phyloP scores from a whole-genome alignment of 2,888 invertebrate genomes.

The Acanthosepion esculentum region DNA sequence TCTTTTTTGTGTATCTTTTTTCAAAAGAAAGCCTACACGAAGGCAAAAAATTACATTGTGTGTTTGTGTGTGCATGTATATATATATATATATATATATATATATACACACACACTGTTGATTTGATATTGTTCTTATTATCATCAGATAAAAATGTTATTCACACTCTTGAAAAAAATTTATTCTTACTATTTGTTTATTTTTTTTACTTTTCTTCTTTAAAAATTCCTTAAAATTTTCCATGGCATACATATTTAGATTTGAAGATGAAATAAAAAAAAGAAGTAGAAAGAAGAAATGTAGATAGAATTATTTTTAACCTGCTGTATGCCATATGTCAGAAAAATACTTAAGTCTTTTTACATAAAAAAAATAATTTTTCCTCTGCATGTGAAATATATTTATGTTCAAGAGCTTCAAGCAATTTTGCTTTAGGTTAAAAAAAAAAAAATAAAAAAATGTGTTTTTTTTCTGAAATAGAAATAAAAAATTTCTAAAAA shows the following conservation, averaged over 20 bases:
- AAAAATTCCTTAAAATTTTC: background rate
- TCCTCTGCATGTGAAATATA: background rate
- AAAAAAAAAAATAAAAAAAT: background rate
- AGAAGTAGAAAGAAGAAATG: background rate
- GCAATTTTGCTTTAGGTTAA: slow-evolving; percentile 16
- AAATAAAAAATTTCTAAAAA: background rate
- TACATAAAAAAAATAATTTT: background rate
- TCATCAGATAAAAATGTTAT: background rate
- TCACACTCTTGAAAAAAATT: background rate
- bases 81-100: no score
- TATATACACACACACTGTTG: background rate
- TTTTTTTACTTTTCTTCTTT: background rate
- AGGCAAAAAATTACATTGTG: no score
- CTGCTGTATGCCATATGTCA: slow-evolving; percentile 17
- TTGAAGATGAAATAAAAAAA: background rate
- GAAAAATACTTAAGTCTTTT: slow-evolving; percentile 33
- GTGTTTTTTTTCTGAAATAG: background rate
- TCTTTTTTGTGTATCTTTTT: no score
- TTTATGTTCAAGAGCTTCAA: slow-evolving; percentile 33
- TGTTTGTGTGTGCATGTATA: no score
- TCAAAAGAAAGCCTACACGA: no score
- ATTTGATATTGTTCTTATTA: background rate
- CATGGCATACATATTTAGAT: slow-evolving; percentile 4
- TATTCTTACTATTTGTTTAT: background rate
- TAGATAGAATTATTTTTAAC: slow-evolving; percentile 22